Conservation (phyloP, 2,888 invertebrate genomes). For the Ormyrus nitidulus region DNA sequence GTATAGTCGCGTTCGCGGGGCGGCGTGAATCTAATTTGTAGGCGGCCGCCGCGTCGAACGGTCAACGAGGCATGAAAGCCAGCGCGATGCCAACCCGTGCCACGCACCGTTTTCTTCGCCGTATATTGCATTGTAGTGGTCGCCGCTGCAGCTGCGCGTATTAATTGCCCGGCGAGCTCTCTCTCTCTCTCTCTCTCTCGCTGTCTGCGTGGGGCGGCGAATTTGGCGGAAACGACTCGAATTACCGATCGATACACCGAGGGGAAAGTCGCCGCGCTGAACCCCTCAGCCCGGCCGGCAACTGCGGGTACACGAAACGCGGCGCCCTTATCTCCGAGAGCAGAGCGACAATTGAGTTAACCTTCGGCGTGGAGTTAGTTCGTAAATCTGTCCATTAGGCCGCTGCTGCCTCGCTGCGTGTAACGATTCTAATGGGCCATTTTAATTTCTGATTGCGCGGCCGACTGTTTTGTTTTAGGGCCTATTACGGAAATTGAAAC, state of each 20-base stretch:
- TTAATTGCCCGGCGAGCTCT: too few species aligned
- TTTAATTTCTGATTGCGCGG: conserved; percentile 6
- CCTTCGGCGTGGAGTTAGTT: neutral
- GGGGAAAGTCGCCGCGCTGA: neutral
- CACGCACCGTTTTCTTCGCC: conserved; percentile 32
- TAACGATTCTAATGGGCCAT: conserved; percentile 3
- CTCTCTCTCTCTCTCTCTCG: too few species aligned
- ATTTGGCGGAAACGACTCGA: conserved; percentile 42
- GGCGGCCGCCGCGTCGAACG: neutral
- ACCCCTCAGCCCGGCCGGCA: neutral
- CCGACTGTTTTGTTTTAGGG: conserved; percentile 79
- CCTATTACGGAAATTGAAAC: neutral
- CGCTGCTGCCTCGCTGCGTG: neutral
- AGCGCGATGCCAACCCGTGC: neutral
- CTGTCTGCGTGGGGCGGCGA: neutral
- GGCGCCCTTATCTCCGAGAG: conserved; percentile 22
- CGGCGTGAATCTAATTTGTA: too few species aligned
- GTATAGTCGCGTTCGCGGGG: too few species aligned
- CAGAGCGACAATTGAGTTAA: conserved; percentile 39
- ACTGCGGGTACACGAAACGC: neutral
- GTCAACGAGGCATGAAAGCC: neutral
- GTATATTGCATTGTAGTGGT: too few species aligned
- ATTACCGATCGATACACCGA: conserved; percentile 46
- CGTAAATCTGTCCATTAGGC: conserved; percentile 44
- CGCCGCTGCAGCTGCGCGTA: too few species aligned